Evolutionary conservation across 2,797 vertebrate genomes (phyloP).

Genomic region (Accipiter badius): DNA sequence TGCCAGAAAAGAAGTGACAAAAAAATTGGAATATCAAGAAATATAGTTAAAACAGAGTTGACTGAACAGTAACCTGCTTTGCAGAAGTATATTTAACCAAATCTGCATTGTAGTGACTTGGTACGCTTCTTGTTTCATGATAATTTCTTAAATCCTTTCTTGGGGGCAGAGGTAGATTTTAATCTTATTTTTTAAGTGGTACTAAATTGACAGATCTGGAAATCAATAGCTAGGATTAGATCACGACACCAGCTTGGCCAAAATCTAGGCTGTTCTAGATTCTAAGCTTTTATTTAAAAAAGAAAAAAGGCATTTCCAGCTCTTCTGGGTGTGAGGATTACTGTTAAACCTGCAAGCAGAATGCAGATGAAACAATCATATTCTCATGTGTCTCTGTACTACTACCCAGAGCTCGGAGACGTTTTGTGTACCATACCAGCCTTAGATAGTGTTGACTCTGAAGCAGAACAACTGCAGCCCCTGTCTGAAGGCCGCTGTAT

Average conservation of each 20-base stretch:
- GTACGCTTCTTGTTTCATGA: background rate
- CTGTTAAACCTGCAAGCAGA: background rate
- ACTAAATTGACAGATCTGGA: background rate
- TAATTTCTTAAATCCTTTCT: background rate
- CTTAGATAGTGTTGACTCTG: background rate
- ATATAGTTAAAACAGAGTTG: background rate
- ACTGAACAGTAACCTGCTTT: background rate
- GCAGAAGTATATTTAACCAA: background rate
- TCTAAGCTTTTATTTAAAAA: background rate
- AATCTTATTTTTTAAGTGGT: background rate
- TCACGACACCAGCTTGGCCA: background rate
- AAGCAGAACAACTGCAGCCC: background rate
- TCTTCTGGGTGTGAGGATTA: background rate
- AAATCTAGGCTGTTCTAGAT: background rate
- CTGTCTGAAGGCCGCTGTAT: background rate
- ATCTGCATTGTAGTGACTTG: background rate
- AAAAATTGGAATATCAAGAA: background rate
- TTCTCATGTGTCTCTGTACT: background rate
- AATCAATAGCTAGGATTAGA: background rate
- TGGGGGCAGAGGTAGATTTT: background rate
- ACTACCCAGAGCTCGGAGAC: accelerated
- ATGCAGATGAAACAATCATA: background rate
- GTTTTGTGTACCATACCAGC: background rate
- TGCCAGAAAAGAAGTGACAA: background rate
- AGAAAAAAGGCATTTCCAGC: background rate